Evolutionary conservation across 2,113 vertebrate genomes (phyloP).

Genomic region (Melanocharis versteri): DNA sequence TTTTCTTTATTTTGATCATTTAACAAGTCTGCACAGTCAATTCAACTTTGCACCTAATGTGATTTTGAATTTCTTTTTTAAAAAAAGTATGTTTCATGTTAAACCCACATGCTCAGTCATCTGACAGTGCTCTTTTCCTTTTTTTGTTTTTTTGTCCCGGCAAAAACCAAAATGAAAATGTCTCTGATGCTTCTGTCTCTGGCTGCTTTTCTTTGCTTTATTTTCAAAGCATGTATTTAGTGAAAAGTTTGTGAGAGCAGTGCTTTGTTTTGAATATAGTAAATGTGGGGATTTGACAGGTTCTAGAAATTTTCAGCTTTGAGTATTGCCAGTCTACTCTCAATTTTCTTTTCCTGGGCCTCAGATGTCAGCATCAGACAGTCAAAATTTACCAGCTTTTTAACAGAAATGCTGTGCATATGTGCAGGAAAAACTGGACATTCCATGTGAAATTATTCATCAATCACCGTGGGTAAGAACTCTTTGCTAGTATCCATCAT

Average conservation of each 20-base stretch:
- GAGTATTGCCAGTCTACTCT: background rate
- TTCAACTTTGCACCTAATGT: background rate
- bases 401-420: background rate
- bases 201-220: background rate
- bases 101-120: background rate
- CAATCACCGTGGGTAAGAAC: background rate
- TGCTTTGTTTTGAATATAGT: background rate
- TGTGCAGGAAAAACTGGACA: background rate
- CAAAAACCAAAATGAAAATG: background rate
- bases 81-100: background rate
- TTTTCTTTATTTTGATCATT: background rate
- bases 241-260: background rate
- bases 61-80: background rate
- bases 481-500: background rate
- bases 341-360: background rate
- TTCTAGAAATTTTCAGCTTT: background rate
- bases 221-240: background rate
- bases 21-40: background rate
- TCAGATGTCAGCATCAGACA: background rate
- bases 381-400: background rate
- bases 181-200: background rate
- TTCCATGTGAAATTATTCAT: background rate
- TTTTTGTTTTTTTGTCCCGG: background rate
- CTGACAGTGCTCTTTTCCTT: too few species aligned
- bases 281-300: background rate